Evolutionary conservation across 2,888 invertebrate genomes (phyloP), one percentile per base, ranked within the genome.

Genomic region (Axea sp.): DNA sequence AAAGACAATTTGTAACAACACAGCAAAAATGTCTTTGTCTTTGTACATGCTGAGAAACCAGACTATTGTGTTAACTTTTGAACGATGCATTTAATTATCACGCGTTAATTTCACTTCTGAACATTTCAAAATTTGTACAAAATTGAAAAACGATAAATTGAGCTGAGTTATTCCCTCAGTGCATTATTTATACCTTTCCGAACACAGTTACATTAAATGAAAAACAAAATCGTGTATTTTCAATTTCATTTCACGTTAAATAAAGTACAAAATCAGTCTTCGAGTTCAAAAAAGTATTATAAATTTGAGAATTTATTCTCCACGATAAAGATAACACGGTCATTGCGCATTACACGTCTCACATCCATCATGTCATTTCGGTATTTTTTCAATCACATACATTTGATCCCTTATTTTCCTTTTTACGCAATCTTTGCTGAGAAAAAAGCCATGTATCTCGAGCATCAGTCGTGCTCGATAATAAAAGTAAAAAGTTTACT

Each of bases 291-390:
- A 49, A 37, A 35, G 47, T 37, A 47, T 60, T 47, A 45, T 47
- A 47, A 60, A 60, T 47, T 47, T 14, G 8, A 49, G 19, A 60
- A 60, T 60, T 26, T 60, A 60, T 47, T 11, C 7, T 2, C 6
- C 3, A 14, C 17, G 5, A 39, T 60, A 60, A 60, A 60, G 12
- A 47, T 39, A 30, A 9, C 19, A 39, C 47, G 37, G 60, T 31
- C 62, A 33, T 26, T 49, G 51, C 41, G 51, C 62, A 60, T 39
- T 31, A 17, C 31, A 9, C 41, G 8, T 30, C 22, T 37, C 22
- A 6, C 49, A 49, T 62, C 12, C 51, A 17, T 64, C 62, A 64
- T 33, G 33, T 64, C 41, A 51, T 31, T 41, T 51, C 7, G 49
- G 28, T 37, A 37, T 57, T 62, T 64, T 51, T 31, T 47, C 31